Evolutionary conservation across 2,113 vertebrate genomes (phyloP), one percentile per base, ranked within the genome.

Genomic region (Aphelocoma coerulescens): DNA sequence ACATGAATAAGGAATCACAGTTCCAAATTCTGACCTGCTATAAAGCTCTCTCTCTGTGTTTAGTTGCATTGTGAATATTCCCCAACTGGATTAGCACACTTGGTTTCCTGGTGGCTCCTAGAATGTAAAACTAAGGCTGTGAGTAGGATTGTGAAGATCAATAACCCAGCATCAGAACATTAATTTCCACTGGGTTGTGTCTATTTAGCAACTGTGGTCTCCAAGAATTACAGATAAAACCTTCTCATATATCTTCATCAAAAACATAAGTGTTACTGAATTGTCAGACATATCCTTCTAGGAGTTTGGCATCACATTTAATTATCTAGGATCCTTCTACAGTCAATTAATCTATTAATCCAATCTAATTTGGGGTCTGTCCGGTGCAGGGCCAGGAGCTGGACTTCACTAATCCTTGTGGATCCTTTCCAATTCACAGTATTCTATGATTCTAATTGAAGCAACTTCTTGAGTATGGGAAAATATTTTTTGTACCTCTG

Each of bases 351-450:
- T 9, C 37, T 79, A 57, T 69, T 49, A 58, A 77, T 54, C 35
- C 65, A 7, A 65, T 22, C 18, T 85, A 19, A 16, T 76, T 41
- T 55, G 7, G 18, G 32, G 8, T 1, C 10, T 69, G 8, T 43
- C 27, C 35, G 35, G 7, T 20, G 15, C 21, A 63, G 48, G 26
- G 5, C 32, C 30, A 62, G 41, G 22, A 62, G 12, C 3, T 83
- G 35, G 16, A 69, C 5, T 43, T 76, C 2, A 4, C 8, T 63
- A 21, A 49, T 21, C 41, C 7, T 28, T 35, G 10, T 76, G 48
- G 30, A 41, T 57, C 32, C 30, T 22, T 48, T 76, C 17, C 21
- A 49, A 33, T 3, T 48, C 71, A 32, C 0, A 0, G 33, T 69
- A 62, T 41, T 49, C 12, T 49, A 32, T 32, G 17, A 41, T 32